phyloP scores from a whole-genome alignment of 1,140 invertebrate genomes.

The Pissodes strobi region DNA sequence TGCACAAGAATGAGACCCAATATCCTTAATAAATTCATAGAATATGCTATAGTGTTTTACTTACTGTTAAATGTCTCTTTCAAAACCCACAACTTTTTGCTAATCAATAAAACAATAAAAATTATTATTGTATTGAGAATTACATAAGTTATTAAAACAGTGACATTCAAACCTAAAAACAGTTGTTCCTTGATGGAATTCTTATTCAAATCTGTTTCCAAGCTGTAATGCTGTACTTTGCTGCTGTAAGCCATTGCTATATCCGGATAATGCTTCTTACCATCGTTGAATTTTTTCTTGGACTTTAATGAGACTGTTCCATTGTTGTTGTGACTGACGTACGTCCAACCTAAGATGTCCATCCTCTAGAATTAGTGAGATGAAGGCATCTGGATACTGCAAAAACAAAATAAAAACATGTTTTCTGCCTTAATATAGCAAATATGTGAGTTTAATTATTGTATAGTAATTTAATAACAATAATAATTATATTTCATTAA shows the following conservation, averaged over 20 bases:
- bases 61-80: no score
- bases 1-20: no score
- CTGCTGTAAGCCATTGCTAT: constrained; percentile 54
- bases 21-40: no score
- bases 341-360: constrained; percentile 79
- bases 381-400: constrained; percentile 37
- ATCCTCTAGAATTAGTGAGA: constrained; percentile 68
- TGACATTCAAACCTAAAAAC: constrained; percentile 30
- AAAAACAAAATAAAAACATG: background rate
- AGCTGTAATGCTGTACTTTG: constrained; percentile 22
- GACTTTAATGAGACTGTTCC: constrained; percentile 66
- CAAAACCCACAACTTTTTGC: no score
- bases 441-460: no score
- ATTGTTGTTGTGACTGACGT: constrained; percentile 67
- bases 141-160: no score
- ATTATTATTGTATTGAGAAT: no score
- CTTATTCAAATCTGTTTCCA: constrained; percentile 15
- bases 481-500: no score
- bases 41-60: no score
- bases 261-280: constrained; percentile 77
- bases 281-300: constrained; percentile 77
- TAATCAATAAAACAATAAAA: no score
- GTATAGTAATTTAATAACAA: no score
- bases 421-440: no score
- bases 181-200: background rate